Conservation (phyloP, 2,888 invertebrate species). For the Trachelus tabidus region DNA sequence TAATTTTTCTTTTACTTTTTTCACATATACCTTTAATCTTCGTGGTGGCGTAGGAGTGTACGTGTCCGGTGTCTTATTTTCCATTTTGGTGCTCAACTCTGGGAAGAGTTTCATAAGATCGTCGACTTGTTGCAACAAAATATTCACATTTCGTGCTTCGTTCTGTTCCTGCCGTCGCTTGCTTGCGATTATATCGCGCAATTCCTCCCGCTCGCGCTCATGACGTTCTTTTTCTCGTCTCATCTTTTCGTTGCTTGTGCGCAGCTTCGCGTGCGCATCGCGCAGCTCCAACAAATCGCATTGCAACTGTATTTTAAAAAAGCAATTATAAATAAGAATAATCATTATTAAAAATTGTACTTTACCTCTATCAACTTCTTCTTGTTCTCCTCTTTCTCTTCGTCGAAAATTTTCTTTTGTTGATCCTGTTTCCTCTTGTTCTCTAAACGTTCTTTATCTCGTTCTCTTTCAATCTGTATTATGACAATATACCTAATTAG, state of each 20-base stretch:
- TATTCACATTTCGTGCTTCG: conserved; percentile 79
- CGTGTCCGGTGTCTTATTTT: conserved; percentile 63
- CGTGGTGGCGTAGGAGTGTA: conserved; percentile 79
- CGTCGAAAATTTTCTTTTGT: conserved; percentile 84
- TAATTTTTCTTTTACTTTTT: not conserved
- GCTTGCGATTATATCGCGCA: conserved; percentile 66
- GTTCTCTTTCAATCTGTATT: conserved; percentile 82
- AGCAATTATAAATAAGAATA: not conserved
- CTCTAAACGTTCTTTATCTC: conserved; percentile 89
- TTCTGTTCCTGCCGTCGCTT: conserved; percentile 71
- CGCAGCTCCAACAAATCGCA: conserved; percentile 88
- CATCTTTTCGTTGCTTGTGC: conserved; percentile 91
- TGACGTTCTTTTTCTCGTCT: conserved; percentile 87
- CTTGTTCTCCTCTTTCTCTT: conserved; percentile 89
- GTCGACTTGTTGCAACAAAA: conserved; percentile 82
- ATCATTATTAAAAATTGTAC: not conserved
- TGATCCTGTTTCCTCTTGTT: conserved; percentile 88
- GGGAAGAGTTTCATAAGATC: conserved; percentile 83
- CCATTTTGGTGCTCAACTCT: conserved; percentile 70
- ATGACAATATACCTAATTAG: not conserved
- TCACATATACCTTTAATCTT: conserved; percentile 70
- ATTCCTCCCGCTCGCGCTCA: conserved; percentile 81
- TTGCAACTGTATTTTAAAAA: conserved; percentile 72
- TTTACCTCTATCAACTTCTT: conserved; percentile 77
- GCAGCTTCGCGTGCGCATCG: conserved; percentile 90